Conservation (phyloP, 2,888 invertebrate species). For the Drosophila merina region DNA sequence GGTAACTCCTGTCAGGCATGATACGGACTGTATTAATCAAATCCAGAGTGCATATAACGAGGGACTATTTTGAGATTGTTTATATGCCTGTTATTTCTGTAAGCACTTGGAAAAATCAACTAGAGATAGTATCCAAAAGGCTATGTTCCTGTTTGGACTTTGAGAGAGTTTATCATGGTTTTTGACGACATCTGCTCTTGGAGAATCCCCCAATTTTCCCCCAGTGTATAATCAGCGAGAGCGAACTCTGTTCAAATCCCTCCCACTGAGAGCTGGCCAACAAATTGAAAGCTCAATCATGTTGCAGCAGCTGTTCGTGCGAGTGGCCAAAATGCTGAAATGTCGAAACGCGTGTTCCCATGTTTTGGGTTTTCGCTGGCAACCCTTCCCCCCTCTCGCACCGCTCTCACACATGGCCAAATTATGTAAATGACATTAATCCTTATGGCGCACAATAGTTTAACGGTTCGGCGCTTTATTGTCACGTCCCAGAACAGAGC, state of each 20-base stretch:
- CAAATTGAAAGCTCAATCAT: constrained; percentile 81
- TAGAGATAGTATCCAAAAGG: background rate
- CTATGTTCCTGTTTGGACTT: background rate
- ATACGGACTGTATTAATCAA: constrained; percentile 18
- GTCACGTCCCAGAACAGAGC: constrained; percentile 70
- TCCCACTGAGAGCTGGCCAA: constrained; percentile 31
- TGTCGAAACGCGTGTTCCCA: constrained; percentile 42
- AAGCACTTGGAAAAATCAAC: background rate
- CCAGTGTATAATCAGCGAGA: constrained; percentile 1
- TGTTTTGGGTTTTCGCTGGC: constrained; percentile 12
- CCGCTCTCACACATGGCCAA: constrained; percentile 58
- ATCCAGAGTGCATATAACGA: background rate
- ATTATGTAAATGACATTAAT: constrained; percentile 81
- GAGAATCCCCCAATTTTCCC: background rate
- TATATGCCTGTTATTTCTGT: background rate
- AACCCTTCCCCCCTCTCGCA: constrained; percentile 2
- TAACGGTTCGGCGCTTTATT: constrained; percentile 79
- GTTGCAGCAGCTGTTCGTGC: constrained; percentile 77
- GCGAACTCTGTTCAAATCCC: background rate
- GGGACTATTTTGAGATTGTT: background rate
- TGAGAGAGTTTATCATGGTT: background rate
- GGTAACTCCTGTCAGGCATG: background rate
- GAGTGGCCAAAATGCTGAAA: constrained; percentile 59
- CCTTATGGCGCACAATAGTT: constrained; percentile 80
- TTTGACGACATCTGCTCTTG: background rate